A percentile compares a stretch with the other conserved stretches of the same genome.
phyloP scores from a whole-genome alignment of 2,797 vertebrate genomes.

The Pempheris klunzingeri region DNA sequence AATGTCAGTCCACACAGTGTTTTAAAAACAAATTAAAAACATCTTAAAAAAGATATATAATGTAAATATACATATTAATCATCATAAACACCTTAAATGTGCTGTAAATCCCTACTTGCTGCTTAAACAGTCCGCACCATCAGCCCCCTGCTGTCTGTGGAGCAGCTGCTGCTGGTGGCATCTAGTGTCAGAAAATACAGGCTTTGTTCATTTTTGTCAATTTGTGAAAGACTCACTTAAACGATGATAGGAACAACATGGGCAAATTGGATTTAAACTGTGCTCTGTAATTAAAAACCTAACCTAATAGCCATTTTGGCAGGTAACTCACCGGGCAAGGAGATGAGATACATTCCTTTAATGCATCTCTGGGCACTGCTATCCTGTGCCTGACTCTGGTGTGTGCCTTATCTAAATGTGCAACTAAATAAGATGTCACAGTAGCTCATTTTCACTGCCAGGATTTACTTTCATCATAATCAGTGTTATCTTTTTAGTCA shows the following conservation, averaged over 20 bases:
- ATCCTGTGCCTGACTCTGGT: not conserved
- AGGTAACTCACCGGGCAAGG: not conserved
- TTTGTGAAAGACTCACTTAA: slow-evolving; percentile 14
- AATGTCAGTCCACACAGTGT: too few relatives aligned
- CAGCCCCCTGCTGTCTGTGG: not conserved
- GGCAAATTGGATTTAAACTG: slow-evolving; percentile 39
- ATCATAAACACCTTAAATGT: not conserved
- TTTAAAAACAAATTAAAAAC: not conserved
- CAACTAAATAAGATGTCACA: slow-evolving; percentile 1
- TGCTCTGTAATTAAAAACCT: slow-evolving; percentile 47
- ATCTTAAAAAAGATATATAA: too few relatives aligned
- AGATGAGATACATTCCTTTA: slow-evolving; percentile 29
- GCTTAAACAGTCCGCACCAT: not conserved
- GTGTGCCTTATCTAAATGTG: slow-evolving; percentile 1
- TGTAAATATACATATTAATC: not conserved
- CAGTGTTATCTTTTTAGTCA: not conserved
- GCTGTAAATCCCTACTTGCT: not conserved
- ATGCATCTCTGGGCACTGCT: slow-evolving; percentile 3
- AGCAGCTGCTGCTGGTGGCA: slow-evolving; percentile 19
- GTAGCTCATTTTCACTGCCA: not conserved
- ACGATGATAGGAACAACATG: slow-evolving; percentile 13
- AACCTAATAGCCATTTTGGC: slow-evolving; percentile 19
- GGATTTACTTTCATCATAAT: not conserved
- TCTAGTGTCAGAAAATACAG: slow-evolving; percentile 21
- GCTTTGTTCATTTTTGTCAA: slow-evolving; percentile 32